These are phyloP conservation scores for Gila robusta DNA, from an alignment of 2,797 vertebrate species.

Conservation along the genomic window DNA sequence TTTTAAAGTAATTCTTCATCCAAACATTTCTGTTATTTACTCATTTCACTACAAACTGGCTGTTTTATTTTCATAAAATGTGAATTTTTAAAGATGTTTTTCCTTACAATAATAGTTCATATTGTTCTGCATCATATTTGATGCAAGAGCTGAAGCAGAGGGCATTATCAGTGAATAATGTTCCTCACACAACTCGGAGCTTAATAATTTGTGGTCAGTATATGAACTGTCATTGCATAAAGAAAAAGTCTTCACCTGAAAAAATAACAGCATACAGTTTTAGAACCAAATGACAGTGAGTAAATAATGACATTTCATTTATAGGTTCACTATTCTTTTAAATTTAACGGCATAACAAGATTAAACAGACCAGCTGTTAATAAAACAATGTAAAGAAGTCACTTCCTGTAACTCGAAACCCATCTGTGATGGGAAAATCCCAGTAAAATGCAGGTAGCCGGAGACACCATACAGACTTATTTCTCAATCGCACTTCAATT, in stretches of 20 bases:
- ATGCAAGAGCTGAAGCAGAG: neutral
- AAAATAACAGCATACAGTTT: neutral
- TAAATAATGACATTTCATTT: neutral
- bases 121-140: neutral
- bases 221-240: neutral
- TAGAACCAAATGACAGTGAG: neutral
- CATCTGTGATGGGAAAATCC: slow-evolving; percentile 50
- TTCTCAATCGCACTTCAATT: slow-evolving; percentile 51
- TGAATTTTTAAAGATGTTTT: neutral
- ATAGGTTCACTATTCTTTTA: neutral
- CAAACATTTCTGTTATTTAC: neutral
- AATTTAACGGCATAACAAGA: neutral
- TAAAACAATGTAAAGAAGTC: slow-evolving; percentile 1
- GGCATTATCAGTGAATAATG: neutral
- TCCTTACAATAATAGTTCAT: neutral
- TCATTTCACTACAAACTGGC: neutral
- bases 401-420: slow-evolving; percentile 53
- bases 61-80: neutral
- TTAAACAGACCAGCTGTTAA: neutral
- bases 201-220: neutral
- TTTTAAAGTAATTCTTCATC: neutral
- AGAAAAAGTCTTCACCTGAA: neutral
- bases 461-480: slow-evolving; percentile 30
- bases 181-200: neutral
- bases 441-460: slow-evolving; percentile 35